Base-by-base conservation (phyloP, 35 echinoderm and acorn worm genomes). In the Lytechinus pictus region DNA sequence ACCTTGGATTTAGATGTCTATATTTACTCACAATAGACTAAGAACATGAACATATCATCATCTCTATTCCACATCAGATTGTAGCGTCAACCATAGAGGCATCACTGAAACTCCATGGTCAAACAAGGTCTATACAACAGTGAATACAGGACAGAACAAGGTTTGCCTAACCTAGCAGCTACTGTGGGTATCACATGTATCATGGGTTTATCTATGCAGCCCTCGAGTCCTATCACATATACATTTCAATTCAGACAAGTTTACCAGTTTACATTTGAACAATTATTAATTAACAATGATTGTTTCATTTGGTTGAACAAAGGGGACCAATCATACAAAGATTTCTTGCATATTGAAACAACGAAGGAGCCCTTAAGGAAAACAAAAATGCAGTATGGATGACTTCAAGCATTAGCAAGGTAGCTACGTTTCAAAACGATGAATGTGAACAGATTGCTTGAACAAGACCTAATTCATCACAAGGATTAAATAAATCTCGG, bases 21-120 rank as follows among this genome's bases (percentile, higher is more conserved):
- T 91, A 57, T 92, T 54, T 92, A 92, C 53, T 54, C 52, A 79
- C 66, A 79, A 79, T 79, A 79, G 16, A 79, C 66, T 24, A 79
- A 79, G 66, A 79, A 79, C 66, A 79, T 79, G 66, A 79, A 79
- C 19, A 79, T n/a, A 79, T 79, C 9, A 79, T 79, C 66, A n/a
- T 79, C 66, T 79, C 66, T 79, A 79, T 79, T 79, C 66, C 66
- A 79, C 66, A 79, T 79, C 33, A 44, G 33, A 44, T 44, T 44
- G 33, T 44, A 44, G 33, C 33, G 33, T 44, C 33, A 44, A 44
- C 0, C 33, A n/a, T 2, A 44, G 33, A 44, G 33, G 33, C 2
- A 44, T 44, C 33, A 44, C 33, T 44, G 33, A 44, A 58, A 58
- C 56, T 9, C 9, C 56, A 58, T 79, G n/a, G 66, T 24, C 6